Percentiles rank a stretch among this genome's conserved stretches.
These are phyloP conservation scores for Ypsolopha scabrella DNA, from an alignment of 2,888 invertebrate genomes.

Conservation along the genomic window DNA sequence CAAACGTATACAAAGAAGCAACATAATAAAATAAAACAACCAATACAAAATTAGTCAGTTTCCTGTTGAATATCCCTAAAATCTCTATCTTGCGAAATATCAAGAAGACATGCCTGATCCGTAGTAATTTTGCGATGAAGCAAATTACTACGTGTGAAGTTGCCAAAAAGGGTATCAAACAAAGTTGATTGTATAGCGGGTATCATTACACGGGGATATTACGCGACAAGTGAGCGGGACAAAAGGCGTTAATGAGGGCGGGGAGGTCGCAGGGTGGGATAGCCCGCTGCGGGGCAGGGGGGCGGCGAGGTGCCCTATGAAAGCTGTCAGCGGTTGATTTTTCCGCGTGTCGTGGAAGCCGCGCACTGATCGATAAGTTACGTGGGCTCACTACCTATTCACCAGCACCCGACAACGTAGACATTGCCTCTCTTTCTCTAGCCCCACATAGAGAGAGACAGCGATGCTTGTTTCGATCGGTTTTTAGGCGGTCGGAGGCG, in stretches of 20 bases:
- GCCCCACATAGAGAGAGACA: neutral
- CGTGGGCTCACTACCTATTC: slow-evolving; percentile 31
- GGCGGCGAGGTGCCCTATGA: slow-evolving; percentile 47
- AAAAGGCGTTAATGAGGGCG: slow-evolving; percentile 67
- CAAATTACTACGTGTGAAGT: neutral
- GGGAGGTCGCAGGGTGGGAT: slow-evolving; percentile 18
- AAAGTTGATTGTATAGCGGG: slow-evolving; percentile 39
- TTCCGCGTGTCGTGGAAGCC: slow-evolving; percentile 66
- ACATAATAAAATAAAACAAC: too few species aligned
- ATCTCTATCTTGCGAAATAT: too few species aligned
- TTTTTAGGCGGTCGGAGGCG: too few species aligned
- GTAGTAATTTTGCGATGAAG: too few species aligned
- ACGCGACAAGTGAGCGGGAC: slow-evolving; percentile 64
- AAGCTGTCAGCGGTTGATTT: slow-evolving; percentile 71
- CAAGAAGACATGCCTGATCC: too few species aligned
- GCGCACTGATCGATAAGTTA: slow-evolving; percentile 68
- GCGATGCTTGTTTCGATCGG: neutral
- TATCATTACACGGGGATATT: slow-evolving; percentile 60
- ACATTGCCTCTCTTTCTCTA: neutral
- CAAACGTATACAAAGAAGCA: too few species aligned
- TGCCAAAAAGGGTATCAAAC: neutral
- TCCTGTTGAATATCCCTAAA: too few species aligned
- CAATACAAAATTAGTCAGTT: too few species aligned
- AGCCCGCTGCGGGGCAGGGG: slow-evolving; percentile 11
- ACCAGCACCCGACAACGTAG: neutral